These are phyloP conservation scores for Pimpla rufipes DNA, from an alignment of 2,888 invertebrate species.

Conservation along the genomic window DNA sequence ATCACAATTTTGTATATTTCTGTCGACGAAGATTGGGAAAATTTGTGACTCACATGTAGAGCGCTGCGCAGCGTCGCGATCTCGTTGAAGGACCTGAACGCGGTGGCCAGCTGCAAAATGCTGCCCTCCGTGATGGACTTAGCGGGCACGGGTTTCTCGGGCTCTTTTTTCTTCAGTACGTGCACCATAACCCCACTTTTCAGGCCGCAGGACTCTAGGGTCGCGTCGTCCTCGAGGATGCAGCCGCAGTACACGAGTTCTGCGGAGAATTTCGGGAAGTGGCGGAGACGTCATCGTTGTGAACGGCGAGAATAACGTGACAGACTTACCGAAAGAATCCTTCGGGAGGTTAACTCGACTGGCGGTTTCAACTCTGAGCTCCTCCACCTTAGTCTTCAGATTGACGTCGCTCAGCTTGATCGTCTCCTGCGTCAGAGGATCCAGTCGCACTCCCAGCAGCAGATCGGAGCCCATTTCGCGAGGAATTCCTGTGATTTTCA, in stretches of 20 bases:
- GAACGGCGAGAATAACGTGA: background rate
- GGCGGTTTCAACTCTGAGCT: constrained; percentile 87
- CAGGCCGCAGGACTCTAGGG: constrained; percentile 88
- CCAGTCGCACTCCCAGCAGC: constrained; percentile 86
- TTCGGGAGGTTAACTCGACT: constrained; percentile 87
- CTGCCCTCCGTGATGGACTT: constrained; percentile 87
- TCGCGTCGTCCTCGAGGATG: constrained; percentile 88
- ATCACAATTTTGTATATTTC: background rate
- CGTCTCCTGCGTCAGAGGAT: constrained; percentile 86
- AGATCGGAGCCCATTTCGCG: constrained; percentile 77
- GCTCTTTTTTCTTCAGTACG: constrained; percentile 85
- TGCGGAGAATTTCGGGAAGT: constrained; percentile 78
- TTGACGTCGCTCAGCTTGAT: constrained; percentile 88
- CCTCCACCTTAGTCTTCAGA: constrained; percentile 88
- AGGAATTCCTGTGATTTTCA: background rate
- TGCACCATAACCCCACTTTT: constrained; percentile 87
- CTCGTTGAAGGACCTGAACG: constrained; percentile 88
- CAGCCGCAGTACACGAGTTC: constrained; percentile 91
- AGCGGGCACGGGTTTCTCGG: constrained; percentile 83
- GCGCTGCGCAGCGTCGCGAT: constrained; percentile 89
- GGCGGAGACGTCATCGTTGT: background rate
- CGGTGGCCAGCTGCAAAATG: constrained; percentile 88
- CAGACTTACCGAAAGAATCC: constrained; percentile 87
- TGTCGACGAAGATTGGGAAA: background rate
- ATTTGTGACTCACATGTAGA: constrained; percentile 87